Percentiles rank a stretch among this genome's conserved stretches.
Conservation (phyloP, 2,888 invertebrate species). For the Hesperia comma region DNA sequence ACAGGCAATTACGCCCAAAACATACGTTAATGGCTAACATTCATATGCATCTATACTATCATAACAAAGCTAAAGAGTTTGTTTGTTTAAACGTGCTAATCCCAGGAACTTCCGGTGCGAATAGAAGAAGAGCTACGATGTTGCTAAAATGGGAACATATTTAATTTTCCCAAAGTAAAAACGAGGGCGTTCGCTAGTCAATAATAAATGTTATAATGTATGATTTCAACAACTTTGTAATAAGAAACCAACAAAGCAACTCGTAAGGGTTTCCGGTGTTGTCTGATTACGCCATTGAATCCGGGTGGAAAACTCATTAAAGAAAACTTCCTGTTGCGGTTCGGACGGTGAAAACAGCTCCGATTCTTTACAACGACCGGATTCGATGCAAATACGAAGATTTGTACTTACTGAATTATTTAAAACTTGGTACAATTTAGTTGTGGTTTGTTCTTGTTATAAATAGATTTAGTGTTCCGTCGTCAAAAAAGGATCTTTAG, state of each 20-base stretch:
- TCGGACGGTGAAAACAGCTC: not conserved
- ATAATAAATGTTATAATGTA: not conserved
- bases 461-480: too few species aligned
- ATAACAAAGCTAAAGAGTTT: too few species aligned
- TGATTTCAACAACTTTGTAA: not conserved
- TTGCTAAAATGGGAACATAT: too few species aligned
- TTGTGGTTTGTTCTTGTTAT: not conserved
- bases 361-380: not conserved
- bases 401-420: slow-evolving; percentile 2
- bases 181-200: too few species aligned
- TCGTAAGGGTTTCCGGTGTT: not conserved
- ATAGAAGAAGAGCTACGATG: too few species aligned
- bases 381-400: not conserved
- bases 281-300: not conserved
- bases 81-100: too few species aligned
- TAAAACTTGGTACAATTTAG: not conserved
- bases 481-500: too few species aligned
- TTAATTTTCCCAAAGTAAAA: too few species aligned
- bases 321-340: not conserved
- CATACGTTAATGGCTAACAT: too few species aligned
- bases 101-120: too few species aligned
- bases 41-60: too few species aligned
- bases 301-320: slow-evolving; percentile 1
- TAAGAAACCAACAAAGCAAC: not conserved
- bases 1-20: too few species aligned